Percentiles rank a stretch among this genome's conserved stretches.
phyloP scores from a whole-genome alignment of 2,797 vertebrate genomes.

The Sebastes itinus region DNA sequence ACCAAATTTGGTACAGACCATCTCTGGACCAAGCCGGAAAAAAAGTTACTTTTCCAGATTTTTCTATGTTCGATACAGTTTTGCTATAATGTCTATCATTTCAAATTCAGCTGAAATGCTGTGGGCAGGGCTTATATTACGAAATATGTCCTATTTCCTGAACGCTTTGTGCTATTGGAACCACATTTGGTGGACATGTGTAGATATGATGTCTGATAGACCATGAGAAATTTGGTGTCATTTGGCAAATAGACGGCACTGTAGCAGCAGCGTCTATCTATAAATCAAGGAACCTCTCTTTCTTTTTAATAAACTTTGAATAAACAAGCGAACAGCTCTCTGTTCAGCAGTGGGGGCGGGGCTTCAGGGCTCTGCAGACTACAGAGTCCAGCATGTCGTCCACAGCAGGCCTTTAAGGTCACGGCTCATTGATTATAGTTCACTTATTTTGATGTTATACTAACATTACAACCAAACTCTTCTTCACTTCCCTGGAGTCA shows the following conservation, averaged over 20 bases:
- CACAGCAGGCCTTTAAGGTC: too few species aligned
- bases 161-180: background rate
- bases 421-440: too few species aligned
- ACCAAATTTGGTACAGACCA: background rate
- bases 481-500: too few species aligned
- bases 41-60: background rate
- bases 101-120: background rate
- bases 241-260: background rate
- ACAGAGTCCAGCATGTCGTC: too few species aligned
- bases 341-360: too few species aligned
- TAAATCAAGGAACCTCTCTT: background rate
- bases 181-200: background rate
- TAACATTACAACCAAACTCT: too few species aligned
- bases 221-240: background rate
- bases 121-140: background rate
- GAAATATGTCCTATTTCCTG: background rate
- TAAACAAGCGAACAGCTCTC: too few species aligned
- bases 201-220: background rate
- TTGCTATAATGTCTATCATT: background rate
- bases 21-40: background rate
- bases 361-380: too few species aligned
- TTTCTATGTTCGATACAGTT: background rate
- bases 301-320: too few species aligned
- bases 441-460: too few species aligned
- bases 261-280: background rate